Percentiles rank a stretch among this genome's conserved stretches.
These are phyloP conservation scores for Drosophila yooni DNA, from an alignment of 2,888 invertebrate genomes.

Conservation along the genomic window DNA sequence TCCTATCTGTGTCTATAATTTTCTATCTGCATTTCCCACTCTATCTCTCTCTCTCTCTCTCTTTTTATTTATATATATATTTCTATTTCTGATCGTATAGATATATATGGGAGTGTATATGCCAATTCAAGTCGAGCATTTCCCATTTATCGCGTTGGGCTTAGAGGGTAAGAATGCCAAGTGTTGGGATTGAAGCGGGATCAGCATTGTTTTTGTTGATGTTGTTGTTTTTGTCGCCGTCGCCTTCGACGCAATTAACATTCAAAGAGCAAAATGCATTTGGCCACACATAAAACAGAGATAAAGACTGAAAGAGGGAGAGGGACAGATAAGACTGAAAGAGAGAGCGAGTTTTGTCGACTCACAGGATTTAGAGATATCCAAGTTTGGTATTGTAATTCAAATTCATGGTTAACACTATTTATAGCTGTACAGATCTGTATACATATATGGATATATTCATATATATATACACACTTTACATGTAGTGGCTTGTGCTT, in stretches of 20 bases:
- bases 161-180: slow-evolving; percentile 23
- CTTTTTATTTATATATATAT: no score
- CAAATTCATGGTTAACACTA: slow-evolving; percentile 27
- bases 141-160: not conserved
- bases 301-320: not conserved
- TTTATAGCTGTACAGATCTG: slow-evolving; percentile 2
- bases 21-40: not conserved
- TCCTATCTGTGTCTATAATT: not conserved
- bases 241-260: slow-evolving; percentile 61
- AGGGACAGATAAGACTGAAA: not conserved
- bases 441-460: not conserved
- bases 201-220: slow-evolving; percentile 8
- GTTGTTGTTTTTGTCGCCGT: slow-evolving; percentile 4
- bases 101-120: no score
- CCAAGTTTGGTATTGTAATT: slow-evolving; percentile 37
- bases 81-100: no score
- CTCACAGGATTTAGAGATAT: slow-evolving; percentile 25
- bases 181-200: slow-evolving; percentile 32
- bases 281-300: slow-evolving; percentile 52
- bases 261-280: slow-evolving; percentile 75
- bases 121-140: not conserved
- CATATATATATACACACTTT: slow-evolving; percentile 11
- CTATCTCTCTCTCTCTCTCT: not conserved
- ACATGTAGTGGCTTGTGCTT: slow-evolving; percentile 37
- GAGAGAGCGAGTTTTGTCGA: not conserved